A percentile compares a stretch with the other conserved stretches of the same genome.
These are phyloP conservation scores for Strix uralensis DNA, from an alignment of 2,113 vertebrate genomes.

Conservation along the genomic window DNA sequence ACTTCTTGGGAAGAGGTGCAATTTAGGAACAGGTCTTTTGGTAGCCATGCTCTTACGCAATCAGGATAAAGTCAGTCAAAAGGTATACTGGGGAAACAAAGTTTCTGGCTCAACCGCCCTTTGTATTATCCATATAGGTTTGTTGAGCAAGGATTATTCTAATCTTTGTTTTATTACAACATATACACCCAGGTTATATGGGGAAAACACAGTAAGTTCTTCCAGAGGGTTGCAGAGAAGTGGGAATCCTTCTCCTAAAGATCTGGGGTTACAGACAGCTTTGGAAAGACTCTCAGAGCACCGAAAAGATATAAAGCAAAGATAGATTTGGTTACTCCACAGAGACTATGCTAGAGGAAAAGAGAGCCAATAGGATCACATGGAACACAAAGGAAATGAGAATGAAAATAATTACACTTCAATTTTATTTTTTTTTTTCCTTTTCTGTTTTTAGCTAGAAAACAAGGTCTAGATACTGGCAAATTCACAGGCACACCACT, in stretches of 20 bases:
- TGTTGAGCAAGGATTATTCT: background rate
- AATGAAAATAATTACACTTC: background rate
- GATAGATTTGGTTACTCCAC: background rate
- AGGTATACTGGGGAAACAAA: background rate
- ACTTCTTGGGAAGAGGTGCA: background rate
- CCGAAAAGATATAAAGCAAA: background rate
- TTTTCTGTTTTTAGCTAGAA: background rate
- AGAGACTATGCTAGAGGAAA: background rate
- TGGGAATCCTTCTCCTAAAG: background rate
- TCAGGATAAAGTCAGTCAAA: background rate
- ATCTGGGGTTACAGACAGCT: background rate
- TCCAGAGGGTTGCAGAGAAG: background rate
- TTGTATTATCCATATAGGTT: background rate
- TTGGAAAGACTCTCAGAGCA: background rate
- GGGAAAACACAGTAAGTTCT: background rate
- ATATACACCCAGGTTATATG: background rate
- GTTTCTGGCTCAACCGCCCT: background rate
- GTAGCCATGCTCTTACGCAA: fast-evolving
- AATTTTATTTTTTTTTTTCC: background rate
- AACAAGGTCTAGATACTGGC: background rate
- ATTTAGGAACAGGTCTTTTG: background rate
- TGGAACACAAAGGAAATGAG: background rate
- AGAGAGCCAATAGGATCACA: background rate
- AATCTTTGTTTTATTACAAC: background rate
- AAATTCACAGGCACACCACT: background rate